phyloP scores from a whole-genome alignment of 2,888 invertebrate genomes.

The Paralinhomoeus sp. region DNA sequence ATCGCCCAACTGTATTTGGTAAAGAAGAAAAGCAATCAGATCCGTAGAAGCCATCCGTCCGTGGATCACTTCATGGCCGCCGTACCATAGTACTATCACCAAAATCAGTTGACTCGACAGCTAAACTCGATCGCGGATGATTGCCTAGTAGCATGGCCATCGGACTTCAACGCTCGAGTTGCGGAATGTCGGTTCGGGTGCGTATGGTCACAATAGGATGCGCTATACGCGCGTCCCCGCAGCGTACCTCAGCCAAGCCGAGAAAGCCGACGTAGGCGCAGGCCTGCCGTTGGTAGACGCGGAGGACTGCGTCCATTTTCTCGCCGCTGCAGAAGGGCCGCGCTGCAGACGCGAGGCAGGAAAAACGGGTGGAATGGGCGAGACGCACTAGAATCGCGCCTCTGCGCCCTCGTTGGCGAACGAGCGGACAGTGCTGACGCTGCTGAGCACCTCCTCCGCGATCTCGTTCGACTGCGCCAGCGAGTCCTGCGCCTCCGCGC shows the following conservation, averaged over 20 bases:
- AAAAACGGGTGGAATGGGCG: too few species aligned
- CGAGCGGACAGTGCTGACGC: constrained; percentile 28
- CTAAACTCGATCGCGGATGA: constrained; percentile 6
- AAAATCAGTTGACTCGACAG: constrained; percentile 22
- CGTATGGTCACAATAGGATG: too few species aligned
- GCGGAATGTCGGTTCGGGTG: too few species aligned
- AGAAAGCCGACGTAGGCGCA: constrained; percentile 20
- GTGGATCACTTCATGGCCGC: constrained; percentile 28
- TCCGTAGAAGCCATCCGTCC: constrained; percentile 10
- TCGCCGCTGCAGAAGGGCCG: constrained; percentile 9
- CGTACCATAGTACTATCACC: constrained; percentile 28
- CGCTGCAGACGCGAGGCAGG: constrained; percentile 12
- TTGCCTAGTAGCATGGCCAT: not conserved
- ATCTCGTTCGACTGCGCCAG: constrained; percentile 28
- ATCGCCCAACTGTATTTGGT: constrained; percentile 29
- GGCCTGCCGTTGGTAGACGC: constrained; percentile 17
- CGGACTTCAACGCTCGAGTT: too few species aligned
- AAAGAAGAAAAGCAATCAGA: constrained; percentile 30
- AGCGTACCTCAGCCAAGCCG: constrained; percentile 18
- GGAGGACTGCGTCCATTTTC: constrained; percentile 9
- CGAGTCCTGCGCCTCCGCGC: constrained; percentile 26
- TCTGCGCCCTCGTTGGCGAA: constrained; percentile 29
- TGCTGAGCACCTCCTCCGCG: constrained; percentile 28
- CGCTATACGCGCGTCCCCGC: too few species aligned
- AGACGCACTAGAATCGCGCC: constrained; percentile 12